Conservation (phyloP, 2,113 vertebrate genomes). For the Gymnocephalus cernua region DNA sequence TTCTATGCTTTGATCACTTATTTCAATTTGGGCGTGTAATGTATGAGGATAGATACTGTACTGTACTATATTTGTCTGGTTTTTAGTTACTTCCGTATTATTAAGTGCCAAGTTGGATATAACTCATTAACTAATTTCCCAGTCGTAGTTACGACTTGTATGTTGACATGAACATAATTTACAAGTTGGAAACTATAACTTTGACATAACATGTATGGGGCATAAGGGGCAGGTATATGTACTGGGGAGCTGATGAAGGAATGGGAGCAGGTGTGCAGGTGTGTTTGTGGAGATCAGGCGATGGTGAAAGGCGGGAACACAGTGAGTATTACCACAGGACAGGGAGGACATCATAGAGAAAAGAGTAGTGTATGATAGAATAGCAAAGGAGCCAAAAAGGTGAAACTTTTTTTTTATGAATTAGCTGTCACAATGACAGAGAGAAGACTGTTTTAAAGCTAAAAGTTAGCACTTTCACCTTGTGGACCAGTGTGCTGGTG, state of each 20-base stretch:
- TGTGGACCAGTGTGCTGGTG: background rate
- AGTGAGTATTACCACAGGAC: too few species aligned
- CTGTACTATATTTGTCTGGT: too few species aligned
- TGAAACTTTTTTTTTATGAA: background rate
- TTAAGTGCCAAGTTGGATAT: too few species aligned
- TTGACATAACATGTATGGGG: background rate
- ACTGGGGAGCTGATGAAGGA: background rate
- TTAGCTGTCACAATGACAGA: background rate
- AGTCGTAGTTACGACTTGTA: background rate
- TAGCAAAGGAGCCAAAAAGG: background rate
- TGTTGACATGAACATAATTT: background rate
- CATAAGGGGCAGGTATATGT: background rate
- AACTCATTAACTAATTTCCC: background rate
- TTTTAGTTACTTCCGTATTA: too few species aligned
- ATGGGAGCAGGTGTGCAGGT: background rate
- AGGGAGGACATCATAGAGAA: too few species aligned
- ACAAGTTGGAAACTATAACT: background rate
- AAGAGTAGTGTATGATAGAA: background rate
- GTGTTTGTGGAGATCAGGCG: background rate
- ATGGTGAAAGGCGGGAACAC: too few species aligned
- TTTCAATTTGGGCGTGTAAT: too few species aligned
- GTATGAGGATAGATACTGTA: too few species aligned
- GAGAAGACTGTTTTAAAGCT: background rate
- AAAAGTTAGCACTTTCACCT: slow-evolving; percentile 7
- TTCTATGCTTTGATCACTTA: too few species aligned